Evolutionary conservation across 2,888 invertebrate genomes (phyloP), one percentile per base, ranked within the genome.

Genomic region (Erannis defoliaria): DNA sequence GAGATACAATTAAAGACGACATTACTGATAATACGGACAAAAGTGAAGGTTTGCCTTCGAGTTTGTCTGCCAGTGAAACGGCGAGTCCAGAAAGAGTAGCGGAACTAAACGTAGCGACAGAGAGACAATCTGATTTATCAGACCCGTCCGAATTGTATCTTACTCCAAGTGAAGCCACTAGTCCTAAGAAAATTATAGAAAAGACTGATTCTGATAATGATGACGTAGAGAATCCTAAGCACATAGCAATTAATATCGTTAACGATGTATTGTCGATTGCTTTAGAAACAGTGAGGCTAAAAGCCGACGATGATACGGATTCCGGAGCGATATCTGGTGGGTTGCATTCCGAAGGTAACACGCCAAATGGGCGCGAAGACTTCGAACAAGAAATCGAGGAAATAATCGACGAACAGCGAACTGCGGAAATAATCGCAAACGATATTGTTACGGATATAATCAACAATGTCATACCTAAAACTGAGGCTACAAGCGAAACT

Each of bases 141-240:
- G 96, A 96, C 81, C 94, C 94, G 66, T 95, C 95, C 48, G 96
- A 96, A 76, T 90, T 95, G 61, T 96, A 96, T 76, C 84, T 95
- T 65, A 96, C 96, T 49, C 95, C 96, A 19, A 95, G 95, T 38
- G 96, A 95, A 81, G 90, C 94, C 37, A 93, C 93, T 71, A 93
- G 93, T 71, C 93, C 93, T 68, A 89, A 86, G 74, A 90, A 86
- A 84, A 77, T 75, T 66, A 81, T 82, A 80, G 91, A 91, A 74
- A 91, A 91, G 84, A 85, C 86, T 81, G 93, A 85, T 37, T 53
- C 37, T 38, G 84, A 86, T 51, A 50, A 38, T 42, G 71, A 73
- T 10, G 82, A 82, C 29, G 75, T 72, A 55, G 87, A 87, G 59
- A 89, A 92, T 67, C 91, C 91, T 4, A 89, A 90, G 68, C 81